Base-by-base conservation (phyloP, 2,797 vertebrate species). In the Poeciliopsis paucimaculata region DNA sequence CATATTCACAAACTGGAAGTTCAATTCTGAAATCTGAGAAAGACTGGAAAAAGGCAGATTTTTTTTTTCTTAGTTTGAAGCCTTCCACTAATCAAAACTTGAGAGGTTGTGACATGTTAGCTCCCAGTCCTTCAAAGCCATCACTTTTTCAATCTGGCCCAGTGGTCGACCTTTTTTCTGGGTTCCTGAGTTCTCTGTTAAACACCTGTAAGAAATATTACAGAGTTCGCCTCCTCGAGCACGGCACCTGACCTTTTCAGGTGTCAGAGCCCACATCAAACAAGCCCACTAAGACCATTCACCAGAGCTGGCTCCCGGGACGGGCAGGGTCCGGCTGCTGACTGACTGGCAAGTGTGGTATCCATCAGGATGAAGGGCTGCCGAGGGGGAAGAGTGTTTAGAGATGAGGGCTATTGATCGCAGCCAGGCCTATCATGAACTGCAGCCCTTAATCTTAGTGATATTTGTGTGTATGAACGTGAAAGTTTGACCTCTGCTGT, bases 191-290 rank as follows among this genome's bases (percentile, higher is more conserved):
- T 92, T 90, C 90, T 88, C 93, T 94, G 93, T 92, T 94, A 93
- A 94, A 95, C 91, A 94, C 92, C 94, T 95, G 93, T 93, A 93
- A 93, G 93, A 94, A 94, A 95, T 93, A 94, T 93, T 94, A 92
- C 90, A 85, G 88, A 70, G 84, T 89, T 84, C 71, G 84, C 90
- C 92, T 93, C 92, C 89, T 85, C 53, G 87, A 92, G 92, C 91
- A 92, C 82, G 76, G 85, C 84, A 85, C 84, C 87, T 94, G 94
- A 95, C 94, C 95, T 95, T 95, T 95, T 93, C 93, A 93, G 88
- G 91, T 94, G 94, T 94, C 94, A 94, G 90, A 86, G 88, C 90
- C 79, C 93, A 89, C 92, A 94, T 95, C 94, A 95, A 94, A 94
- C 93, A 91, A 94, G 88, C 91, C 93, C 91, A 84, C 92, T 88